Evolutionary conservation across 2,888 invertebrate species (phyloP), one percentile per base, ranked within the genome.

Genomic region (Ashinkailepas kermadecensis): DNA sequence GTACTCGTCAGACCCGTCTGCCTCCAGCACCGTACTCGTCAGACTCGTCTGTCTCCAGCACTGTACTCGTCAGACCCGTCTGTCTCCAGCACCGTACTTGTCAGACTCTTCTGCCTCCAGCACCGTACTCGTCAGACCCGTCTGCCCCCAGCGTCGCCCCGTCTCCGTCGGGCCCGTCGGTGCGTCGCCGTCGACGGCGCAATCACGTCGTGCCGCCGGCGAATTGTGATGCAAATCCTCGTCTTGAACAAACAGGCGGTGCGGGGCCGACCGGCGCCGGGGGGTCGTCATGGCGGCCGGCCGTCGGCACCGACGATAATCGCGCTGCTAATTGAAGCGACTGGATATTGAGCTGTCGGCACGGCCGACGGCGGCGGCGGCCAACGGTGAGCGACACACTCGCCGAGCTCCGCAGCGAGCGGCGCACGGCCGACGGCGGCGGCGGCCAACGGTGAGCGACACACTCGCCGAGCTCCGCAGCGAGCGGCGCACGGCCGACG

Each of bases 201-300:
- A 74, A 70, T 74, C 74, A 74, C 56, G 74, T 21, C 74, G 54
- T 56, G 15, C 12, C 54, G 54, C 9, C 54, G 54, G 54, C 74
- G 74, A 74, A 74, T 74, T 74, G 74, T 74, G 54, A 74, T 74
- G 74, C 74, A 74, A 74, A 74, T 74, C 74, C 70, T 18, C 74
- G 74, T 56, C 74, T 74, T 74, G 74, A 74, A 56, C 21, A 74
- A 74, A 74, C 74, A 74, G 54, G 8, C 54, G 18, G 54, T 21
- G 21, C 54, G 13, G 13, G 15, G 56, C 74, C 74, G 74, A 65
- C 21, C 54, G 70, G 39, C 15, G 74, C 74, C 54, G 21, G 56
- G 39, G 74, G 54, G 23, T 10, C 64, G 64, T 7, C 67, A n/a
- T 11, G 15, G 12, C 67, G 25, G n/a, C 67, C 12, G 23, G 25